A percentile compares a stretch with the other conserved stretches of the same genome.
These are phyloP conservation scores for Varanus komodoensis DNA, from an alignment of 2,113 vertebrate genomes.

Conservation along the genomic window DNA sequence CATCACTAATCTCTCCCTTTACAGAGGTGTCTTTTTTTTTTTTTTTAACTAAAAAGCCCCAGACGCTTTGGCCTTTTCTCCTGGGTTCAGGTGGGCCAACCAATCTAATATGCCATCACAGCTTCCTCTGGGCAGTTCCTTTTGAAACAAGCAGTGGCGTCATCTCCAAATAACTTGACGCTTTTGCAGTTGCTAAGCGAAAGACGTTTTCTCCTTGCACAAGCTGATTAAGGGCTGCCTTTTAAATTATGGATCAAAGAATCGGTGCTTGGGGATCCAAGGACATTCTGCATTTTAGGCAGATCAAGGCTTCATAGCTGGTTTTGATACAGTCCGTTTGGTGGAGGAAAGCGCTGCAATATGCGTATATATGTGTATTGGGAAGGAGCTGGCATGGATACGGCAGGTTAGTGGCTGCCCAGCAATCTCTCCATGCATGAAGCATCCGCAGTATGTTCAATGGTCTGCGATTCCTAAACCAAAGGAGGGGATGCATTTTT, in stretches of 20 bases:
- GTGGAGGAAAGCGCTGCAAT: slow-evolving; percentile 15
- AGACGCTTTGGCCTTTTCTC: not conserved
- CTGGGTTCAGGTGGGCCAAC: not conserved
- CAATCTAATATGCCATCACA: not conserved
- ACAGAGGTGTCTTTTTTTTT: not conserved
- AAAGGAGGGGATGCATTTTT: too few species aligned
- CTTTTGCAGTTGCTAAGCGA: accelerated
- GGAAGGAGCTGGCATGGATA: not conserved
- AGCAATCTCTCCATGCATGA: not conserved
- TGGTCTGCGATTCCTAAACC: too few species aligned
- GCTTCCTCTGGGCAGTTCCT: not conserved
- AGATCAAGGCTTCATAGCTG: slow-evolving; percentile 27
- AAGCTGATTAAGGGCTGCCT: not conserved
- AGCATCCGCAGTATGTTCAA: not conserved
- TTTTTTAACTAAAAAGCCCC: not conserved
- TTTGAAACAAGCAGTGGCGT: not conserved
- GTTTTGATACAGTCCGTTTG: slow-evolving; percentile 9
- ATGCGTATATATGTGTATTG: not conserved
- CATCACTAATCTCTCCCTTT: not conserved
- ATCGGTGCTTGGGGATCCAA: slow-evolving; percentile 15
- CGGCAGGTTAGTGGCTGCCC: not conserved
- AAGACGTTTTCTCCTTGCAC: too few species aligned
- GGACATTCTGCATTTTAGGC: slow-evolving; percentile 1
- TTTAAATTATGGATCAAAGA: slow-evolving; percentile 34
- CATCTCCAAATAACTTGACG: accelerated